Percentiles rank a stretch among this genome's conserved stretches.
These are phyloP conservation scores for Pelobates cultripes DNA, from an alignment of 2,797 vertebrate species.

Conservation along the genomic window DNA sequence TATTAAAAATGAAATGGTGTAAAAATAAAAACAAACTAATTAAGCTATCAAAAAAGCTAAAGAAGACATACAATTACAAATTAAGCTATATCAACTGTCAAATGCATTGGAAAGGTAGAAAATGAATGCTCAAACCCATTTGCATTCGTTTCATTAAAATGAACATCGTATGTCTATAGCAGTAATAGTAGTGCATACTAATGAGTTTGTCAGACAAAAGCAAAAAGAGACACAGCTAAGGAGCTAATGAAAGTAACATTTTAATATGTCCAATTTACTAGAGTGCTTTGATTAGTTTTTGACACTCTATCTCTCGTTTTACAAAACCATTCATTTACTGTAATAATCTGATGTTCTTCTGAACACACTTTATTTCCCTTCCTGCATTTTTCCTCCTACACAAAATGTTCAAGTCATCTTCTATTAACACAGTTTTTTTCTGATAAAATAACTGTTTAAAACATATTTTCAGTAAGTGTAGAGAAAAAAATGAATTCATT, in stretches of 20 bases:
- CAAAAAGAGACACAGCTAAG: slow-evolving; percentile 18
- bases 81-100: too few relatives aligned
- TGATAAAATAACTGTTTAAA: slow-evolving; percentile 16
- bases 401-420: slow-evolving; percentile 21
- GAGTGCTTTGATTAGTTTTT: slow-evolving; percentile 35
- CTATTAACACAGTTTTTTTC: slow-evolving; percentile 10
- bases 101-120: too few relatives aligned
- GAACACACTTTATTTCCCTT: background rate
- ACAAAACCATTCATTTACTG: slow-evolving; percentile 5
- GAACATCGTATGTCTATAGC: slow-evolving; percentile 24
- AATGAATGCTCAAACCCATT: background rate
- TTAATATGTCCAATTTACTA: slow-evolving; percentile 37
- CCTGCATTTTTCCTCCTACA: slow-evolving; percentile 14
- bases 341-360: slow-evolving; percentile 39
- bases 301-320: slow-evolving; percentile 24
- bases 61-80: too few relatives aligned
- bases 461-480: slow-evolving; percentile 12
- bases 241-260: slow-evolving; percentile 21
- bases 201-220: slow-evolving; percentile 28
- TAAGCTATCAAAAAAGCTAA: too few relatives aligned
- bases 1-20: too few relatives aligned
- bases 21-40: too few relatives aligned
- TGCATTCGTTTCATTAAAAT: slow-evolving; percentile 35
- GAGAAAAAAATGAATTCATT: slow-evolving; percentile 1
- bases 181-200: slow-evolving; percentile 39